Evolutionary conservation across 2,113 vertebrate genomes (phyloP), one percentile per base, ranked within the genome.

Genomic region (Macquaria australasica): DNA sequence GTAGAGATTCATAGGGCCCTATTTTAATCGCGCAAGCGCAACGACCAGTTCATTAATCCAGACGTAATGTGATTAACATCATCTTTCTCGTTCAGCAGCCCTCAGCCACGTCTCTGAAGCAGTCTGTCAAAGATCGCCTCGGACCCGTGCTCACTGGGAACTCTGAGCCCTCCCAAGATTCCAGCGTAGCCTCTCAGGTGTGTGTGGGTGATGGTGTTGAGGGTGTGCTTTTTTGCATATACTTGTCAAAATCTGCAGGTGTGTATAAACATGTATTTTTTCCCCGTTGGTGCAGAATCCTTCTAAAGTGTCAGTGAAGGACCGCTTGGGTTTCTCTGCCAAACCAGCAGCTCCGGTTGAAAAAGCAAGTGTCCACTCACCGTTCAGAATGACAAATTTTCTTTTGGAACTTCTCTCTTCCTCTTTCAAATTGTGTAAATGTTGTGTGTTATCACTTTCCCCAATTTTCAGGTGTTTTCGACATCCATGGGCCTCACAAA

Each of bases 401-500:
- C 0, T 16, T 82, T 43, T 25, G 2, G 3, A 34, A 18, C 31
- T 37, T 53, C 12, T 63, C 12, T 15, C 21, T 2, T 48, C 21
- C 3, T 48, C 6, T 73, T 80, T 73, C 10, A 62, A 50, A 72
- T 53, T 41, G 8, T 62, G 3, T 41, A 37, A 31, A 60, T 68
- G 4, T 21, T 59, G 31, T 5, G 16, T 68, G 5, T 12, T 1
- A 31, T 16, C 3, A 11, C 23, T 34, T 71, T 28, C 8, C 15
- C 12, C n/a, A n/a, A n/a, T 64, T 81, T 68, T 14, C 71, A 99
- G 98, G 98, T 99, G 69, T 97, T 97, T 91, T 98, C 98, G 31
- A 99, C 98, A 64, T 98, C 97, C 81, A 97, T 94, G 79, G 98
- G 98, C 82, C 96, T 99, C 89, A 99, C 98, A 79, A 99, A 99